Evolutionary conservation across 1,140 invertebrate genomes (phyloP).

Genomic region (Gonatopus flavifemur): DNA sequence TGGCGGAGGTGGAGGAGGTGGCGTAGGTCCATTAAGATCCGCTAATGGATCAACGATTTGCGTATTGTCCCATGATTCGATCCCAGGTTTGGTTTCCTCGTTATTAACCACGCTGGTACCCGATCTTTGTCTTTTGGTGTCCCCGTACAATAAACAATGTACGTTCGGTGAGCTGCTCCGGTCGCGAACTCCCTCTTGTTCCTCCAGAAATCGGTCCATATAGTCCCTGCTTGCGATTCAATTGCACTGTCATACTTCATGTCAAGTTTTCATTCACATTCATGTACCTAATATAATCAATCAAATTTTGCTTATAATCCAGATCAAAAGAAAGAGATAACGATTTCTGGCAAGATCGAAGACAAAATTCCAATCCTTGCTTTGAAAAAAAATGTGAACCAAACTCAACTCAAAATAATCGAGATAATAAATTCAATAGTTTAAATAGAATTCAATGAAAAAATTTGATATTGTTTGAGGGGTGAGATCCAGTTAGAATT

Average conservation of each 20-base stretch:
- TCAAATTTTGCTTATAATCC: no score
- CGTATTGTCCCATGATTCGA: constrained; percentile 44
- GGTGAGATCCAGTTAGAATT: no score
- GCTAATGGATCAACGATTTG: constrained; percentile 26
- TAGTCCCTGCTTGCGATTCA: constrained; percentile 62
- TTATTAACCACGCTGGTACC: constrained; percentile 39
- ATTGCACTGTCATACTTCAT: constrained; percentile 33
- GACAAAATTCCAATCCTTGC: no score
- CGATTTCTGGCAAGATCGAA: no score
- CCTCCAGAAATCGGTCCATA: constrained; percentile 76
- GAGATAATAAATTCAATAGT: no score
- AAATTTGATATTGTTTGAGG: no score
- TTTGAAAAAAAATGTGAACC: no score
- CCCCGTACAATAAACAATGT: constrained; percentile 67
- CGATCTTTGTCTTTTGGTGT: constrained; percentile 62
- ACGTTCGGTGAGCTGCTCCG: constrained; percentile 62
- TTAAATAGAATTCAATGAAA: no score
- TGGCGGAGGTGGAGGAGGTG: constrained; percentile 21
- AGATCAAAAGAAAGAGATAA: no score
- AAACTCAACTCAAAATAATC: no score
- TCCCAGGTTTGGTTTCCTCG: constrained; percentile 42
- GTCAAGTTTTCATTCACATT: no score
- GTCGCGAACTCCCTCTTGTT: constrained; percentile 64
- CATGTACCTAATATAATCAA: no score
- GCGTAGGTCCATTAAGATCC: constrained; percentile 24